Evolutionary conservation across 2,113 vertebrate species (phyloP).

Genomic region (Andinoacara biseriatus): DNA sequence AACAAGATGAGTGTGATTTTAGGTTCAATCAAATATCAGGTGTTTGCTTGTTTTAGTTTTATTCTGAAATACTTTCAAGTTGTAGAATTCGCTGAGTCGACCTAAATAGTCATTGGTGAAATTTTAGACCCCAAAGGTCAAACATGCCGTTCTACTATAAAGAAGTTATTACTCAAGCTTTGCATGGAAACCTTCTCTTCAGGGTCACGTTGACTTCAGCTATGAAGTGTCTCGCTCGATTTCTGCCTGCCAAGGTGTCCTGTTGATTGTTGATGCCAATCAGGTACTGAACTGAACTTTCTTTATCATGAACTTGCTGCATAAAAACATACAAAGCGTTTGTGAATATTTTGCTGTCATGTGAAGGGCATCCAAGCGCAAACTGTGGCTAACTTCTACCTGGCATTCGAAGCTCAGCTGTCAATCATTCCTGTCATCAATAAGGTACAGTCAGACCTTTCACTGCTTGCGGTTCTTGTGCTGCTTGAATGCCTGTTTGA

Average conservation of each 20-base stretch:
- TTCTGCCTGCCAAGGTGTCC: slow-evolving; percentile 94
- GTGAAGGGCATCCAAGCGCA: slow-evolving; percentile 95
- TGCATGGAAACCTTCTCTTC: not conserved
- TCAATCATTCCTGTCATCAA: slow-evolving; percentile 95
- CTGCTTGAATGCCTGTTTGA: not conserved
- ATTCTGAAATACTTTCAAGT: too few relatives aligned
- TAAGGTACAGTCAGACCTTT: slow-evolving; percentile 84
- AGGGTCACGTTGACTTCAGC: slow-evolving; percentile 98
- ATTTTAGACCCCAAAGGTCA: not conserved
- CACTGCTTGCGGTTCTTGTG: not conserved
- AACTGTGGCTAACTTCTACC: slow-evolving; percentile 96
- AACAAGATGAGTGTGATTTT: too few relatives aligned
- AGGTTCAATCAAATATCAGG: too few relatives aligned
- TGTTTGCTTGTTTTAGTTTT: too few relatives aligned
- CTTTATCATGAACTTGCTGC: not conserved
- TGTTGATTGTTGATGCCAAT: slow-evolving; percentile 96
- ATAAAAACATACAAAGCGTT: not conserved
- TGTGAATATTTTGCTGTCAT: slow-evolving; percentile 16
- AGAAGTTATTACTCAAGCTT: not conserved
- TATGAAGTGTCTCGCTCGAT: slow-evolving; percentile 96
- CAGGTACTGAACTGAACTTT: slow-evolving; percentile 81
- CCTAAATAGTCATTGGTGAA: too few relatives aligned
- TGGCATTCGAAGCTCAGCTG: slow-evolving; percentile 96
- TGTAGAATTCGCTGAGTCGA: too few relatives aligned
- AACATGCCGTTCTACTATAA: not conserved